Evolutionary conservation across 2,888 invertebrate genomes (phyloP), one percentile per base, ranked within the genome.

Genomic region (Eristalis intricaria): DNA sequence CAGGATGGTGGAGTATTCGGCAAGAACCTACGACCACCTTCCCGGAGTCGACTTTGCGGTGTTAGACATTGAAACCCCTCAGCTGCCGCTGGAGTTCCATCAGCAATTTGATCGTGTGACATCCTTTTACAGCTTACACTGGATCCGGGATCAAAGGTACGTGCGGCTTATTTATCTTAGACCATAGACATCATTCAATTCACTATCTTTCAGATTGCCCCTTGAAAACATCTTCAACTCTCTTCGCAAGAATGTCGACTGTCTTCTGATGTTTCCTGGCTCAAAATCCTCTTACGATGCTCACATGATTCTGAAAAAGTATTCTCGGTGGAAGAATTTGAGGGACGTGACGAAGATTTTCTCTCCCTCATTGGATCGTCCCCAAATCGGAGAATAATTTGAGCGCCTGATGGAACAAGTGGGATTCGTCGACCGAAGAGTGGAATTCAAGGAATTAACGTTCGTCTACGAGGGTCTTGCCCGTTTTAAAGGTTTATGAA

Each of bases 81-180:
- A 93, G 29, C 88, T 95, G 68, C 94, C 95, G 0, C 91, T 91
- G 0, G 92, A 94, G 26, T 90, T 94, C 64, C 90, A 92, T 19
- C 94, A 93, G 71, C 90, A 92, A 35, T 97, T 96, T 90, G 94
- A 96, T 90, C 96, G 96, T 90, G 94, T 95, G 0, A 95, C 96
- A 73, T 97, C 97, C 0, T 97, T 97, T 91, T 97, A 96, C 91
- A 95, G 96, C 85, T 93, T 97, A 4, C 97, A 97, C 90, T 97
- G 97, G 97, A 95, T 97, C 40, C 94, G 95, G 89, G 94, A 96
- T 90, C 95, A 96, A 91, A 94, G 95, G 96, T 96, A 93, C 93
- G 29, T 32, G 4, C 50, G 56, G 19, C n/a, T 29, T 2, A 13
- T 23, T 23, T 4, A 22, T 19, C 8, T 2, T 22, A 10, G 7